Conservation (phyloP, 2,113 vertebrate genomes). For the Tyrannus savana region DNA sequence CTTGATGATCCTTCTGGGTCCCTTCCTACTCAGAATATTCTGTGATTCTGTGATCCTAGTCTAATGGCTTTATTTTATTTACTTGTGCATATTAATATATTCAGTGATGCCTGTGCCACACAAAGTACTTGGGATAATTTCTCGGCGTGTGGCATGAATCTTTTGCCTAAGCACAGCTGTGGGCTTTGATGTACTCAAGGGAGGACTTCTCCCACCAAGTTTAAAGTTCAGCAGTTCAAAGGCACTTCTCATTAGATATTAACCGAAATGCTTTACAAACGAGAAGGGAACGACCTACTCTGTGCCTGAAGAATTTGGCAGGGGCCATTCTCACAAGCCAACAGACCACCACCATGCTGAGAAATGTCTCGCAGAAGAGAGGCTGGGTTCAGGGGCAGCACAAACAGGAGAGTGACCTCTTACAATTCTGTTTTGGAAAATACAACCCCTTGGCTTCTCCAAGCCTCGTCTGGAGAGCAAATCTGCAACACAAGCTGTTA, state of each 20-base stretch:
- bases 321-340: not conserved
- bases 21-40: not conserved
- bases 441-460: not conserved
- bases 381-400: not conserved
- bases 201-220: not conserved
- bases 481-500: not conserved
- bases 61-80: constrained; percentile 18
- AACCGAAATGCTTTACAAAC: not conserved
- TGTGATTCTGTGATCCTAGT: not conserved
- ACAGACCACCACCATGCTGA: rapidly evolving
- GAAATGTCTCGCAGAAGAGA: not conserved
- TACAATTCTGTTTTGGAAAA: not conserved
- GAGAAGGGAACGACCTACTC: not conserved
- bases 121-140: not conserved
- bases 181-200: not conserved
- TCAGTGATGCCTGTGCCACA: not conserved
- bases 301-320: constrained; percentile 1
- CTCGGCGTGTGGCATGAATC: not conserved
- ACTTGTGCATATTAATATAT: not conserved
- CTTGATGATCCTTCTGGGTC: not conserved
- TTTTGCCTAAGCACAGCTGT: not conserved
- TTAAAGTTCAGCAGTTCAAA: constrained; percentile 63
- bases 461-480: not conserved
- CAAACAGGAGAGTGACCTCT: not conserved
- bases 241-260: constrained; percentile 59